Evolutionary conservation across 92 coral and sea anemone species (phyloP), one percentile per base, ranked within the genome.

Genomic region (Phenganax stokvisi): DNA sequence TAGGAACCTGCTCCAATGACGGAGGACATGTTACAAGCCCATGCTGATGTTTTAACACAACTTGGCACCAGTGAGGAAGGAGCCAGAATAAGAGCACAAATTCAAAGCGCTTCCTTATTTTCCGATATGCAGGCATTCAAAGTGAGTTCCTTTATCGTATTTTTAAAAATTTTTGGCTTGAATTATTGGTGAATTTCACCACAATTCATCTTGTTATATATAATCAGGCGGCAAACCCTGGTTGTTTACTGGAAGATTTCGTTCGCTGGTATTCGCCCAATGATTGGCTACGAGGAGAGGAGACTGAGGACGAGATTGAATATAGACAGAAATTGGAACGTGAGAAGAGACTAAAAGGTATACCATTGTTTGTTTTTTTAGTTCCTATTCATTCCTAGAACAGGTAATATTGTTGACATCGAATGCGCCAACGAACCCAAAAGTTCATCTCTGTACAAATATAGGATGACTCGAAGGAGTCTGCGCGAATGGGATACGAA

Each of bases 1-100:
- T 20, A 96, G 99, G 99, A 96, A 71, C 99, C 99, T 54, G 96
- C 99, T 6, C 99, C 99, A 62, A 92, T 96, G 99, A 96, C 99
- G 58, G 99, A 96, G 77, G 99, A 96, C 87, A 87, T 96, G 97
- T 67, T 96, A 59, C 97, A 96, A 73, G 91, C 92, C 80, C 99
- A 96, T 60, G 99, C 99, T 16, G 99, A 96, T 75, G 83, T 92
- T 61, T 97, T 96, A 9, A 90, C 97, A 52, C 97, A 96, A 83
- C 89, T 96, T n/a, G 99, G 99, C 20, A 96, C 99, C 62, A 90
- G 92, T 1, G 87, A 63, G 73, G 99, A 96, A 81, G 99, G 99
- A 20, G 91, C 99, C 47, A 94, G 99, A 12, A 97, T 96, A 64
- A 88, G 99, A 72, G 99, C 99, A 17, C 97, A 96, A 84, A 96